These are phyloP conservation scores for Rhegmatorhina hoffmannsi DNA, from an alignment of 2,113 vertebrate genomes.

Conservation along the genomic window DNA sequence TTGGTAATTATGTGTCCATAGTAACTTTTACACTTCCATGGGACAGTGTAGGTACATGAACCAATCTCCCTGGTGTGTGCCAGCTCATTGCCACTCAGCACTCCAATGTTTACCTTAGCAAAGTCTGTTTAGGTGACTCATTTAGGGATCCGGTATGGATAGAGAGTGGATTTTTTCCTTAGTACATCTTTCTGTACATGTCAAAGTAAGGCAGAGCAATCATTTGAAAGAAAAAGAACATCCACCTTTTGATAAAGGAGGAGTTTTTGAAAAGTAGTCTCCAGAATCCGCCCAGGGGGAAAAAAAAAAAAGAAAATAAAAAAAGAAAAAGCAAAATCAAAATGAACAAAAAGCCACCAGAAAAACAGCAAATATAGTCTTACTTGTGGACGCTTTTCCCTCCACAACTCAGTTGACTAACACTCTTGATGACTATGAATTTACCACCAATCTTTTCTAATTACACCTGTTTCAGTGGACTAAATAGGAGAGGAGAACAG, in stretches of 20 bases:
- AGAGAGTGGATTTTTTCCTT: not conserved
- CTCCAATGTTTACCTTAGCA: not conserved
- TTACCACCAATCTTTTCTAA: not conserved
- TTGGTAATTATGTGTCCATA: not conserved
- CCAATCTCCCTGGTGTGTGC: not conserved
- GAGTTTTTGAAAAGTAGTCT: not conserved
- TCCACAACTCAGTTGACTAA: not conserved
- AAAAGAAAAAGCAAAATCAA: too few relatives aligned
- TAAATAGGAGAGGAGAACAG: not conserved
- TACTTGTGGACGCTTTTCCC: not conserved
- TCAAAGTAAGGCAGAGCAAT: not conserved
- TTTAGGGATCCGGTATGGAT: not conserved
- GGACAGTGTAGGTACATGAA: not conserved
- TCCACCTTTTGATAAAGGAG: not conserved
- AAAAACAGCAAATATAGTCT: not conserved
- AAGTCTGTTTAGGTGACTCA: accelerated
- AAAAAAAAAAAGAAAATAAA: not conserved
- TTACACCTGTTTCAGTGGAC: not conserved
- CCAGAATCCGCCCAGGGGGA: not conserved
- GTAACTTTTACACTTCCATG: not conserved
- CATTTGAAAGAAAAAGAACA: not conserved
- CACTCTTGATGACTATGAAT: not conserved
- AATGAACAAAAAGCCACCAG: too few relatives aligned
- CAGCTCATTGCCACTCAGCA: not conserved
- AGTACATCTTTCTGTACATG: not conserved